These are phyloP conservation scores for Python bivittatus DNA, from an alignment of 2,113 vertebrate genomes.

Conservation along the genomic window DNA sequence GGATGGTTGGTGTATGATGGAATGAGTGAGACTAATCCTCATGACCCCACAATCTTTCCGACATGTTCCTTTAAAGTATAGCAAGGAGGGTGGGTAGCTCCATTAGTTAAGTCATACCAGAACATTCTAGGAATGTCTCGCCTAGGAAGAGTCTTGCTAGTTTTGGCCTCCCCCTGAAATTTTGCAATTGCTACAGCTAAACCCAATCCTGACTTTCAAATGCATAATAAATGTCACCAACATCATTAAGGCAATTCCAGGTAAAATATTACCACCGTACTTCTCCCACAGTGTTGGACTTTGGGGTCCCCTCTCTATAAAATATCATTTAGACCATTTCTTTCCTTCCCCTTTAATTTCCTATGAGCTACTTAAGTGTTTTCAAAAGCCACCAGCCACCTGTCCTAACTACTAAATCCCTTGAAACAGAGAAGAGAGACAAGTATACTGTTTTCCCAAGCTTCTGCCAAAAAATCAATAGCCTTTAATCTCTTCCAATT, in stretches of 20 bases:
- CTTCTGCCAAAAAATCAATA: conserved; percentile 75
- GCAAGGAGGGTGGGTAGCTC: background rate
- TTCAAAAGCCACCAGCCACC: conserved; percentile 18
- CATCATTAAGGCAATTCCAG: background rate
- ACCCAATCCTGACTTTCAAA: background rate
- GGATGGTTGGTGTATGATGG: background rate
- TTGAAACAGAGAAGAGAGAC: conserved; percentile 35
- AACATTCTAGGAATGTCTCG: background rate
- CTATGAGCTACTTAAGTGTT: background rate
- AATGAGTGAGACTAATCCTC: background rate
- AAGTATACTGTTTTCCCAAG: conserved; percentile 51
- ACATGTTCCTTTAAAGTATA: background rate
- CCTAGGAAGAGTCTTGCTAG: background rate
- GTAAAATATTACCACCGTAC: conserved; percentile 1
- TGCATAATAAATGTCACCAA: background rate
- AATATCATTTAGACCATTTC: conserved; percentile 9
- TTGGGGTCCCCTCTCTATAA: background rate
- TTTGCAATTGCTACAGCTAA: background rate
- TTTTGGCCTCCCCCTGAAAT: background rate
- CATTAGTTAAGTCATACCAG: background rate
- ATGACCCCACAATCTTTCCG: background rate
- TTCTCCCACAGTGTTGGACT: background rate
- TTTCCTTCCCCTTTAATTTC: conserved; percentile 21
- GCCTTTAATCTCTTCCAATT: conserved; percentile 75
- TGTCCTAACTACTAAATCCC: conserved; percentile 18